phyloP scores from a whole-genome alignment of 37 sponge, comb jelly and placozoan genomes.

The Diacarnus erythraeanus region DNA sequence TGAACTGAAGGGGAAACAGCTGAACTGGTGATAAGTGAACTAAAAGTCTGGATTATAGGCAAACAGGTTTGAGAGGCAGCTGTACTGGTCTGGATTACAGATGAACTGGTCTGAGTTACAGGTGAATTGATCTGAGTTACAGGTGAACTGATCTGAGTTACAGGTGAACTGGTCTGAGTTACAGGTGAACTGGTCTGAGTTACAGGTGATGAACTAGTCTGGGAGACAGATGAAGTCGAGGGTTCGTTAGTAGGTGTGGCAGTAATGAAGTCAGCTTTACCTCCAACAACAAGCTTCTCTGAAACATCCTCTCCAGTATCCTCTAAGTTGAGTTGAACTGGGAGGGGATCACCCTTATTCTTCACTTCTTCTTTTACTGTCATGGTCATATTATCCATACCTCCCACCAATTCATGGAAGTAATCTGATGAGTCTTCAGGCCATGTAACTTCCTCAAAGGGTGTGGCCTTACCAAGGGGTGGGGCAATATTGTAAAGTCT shows the following conservation, averaged over 20 bases:
- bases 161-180: not conserved
- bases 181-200: not conserved
- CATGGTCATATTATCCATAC: not conserved
- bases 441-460: not conserved
- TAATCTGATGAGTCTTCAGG: slow-evolving; percentile 1
- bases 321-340: not conserved
- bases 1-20: not conserved
- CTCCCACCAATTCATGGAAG: not conserved
- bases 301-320: not conserved
- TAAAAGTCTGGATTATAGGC: not conserved
- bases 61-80: no score
- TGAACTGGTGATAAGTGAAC: not conserved
- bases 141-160: not conserved
- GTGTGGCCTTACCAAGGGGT: not conserved
- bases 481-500: not conserved
- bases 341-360: not conserved
- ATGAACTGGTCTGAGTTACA: no score
- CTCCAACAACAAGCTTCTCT: not conserved
- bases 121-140: not conserved
- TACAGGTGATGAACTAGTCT: not conserved
- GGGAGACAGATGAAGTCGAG: not conserved
- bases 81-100: not conserved
- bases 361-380: not conserved
- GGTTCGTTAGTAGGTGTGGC: no score
- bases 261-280: not conserved